Percentiles rank a stretch among this genome's conserved stretches.
phyloP scores from a whole-genome alignment of 2,113 vertebrate genomes.

The Platichthys stellatus region DNA sequence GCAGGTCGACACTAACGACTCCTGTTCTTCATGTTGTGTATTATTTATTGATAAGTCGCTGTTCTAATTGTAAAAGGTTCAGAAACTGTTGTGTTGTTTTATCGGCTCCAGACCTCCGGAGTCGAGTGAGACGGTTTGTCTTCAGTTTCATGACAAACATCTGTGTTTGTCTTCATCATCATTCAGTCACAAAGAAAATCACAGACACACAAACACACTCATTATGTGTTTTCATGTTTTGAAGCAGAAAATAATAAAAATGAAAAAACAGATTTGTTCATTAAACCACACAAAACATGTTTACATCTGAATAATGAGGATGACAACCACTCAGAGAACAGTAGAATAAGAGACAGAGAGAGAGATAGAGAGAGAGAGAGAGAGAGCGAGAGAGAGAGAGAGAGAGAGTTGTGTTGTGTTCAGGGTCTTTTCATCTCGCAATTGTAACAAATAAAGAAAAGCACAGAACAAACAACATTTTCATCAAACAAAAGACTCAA shows the following conservation, averaged over 20 bases:
- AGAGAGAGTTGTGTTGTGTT: constrained; percentile 4
- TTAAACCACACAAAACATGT: constrained; percentile 12
- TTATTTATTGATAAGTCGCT: too few relatives aligned
- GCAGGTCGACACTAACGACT: too few relatives aligned
- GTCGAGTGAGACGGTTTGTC: too few relatives aligned
- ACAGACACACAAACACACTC: constrained; percentile 1
- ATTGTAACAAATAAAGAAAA: not conserved
- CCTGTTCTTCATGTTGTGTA: too few relatives aligned
- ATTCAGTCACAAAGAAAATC: too few relatives aligned
- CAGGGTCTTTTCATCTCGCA: constrained; percentile 39
- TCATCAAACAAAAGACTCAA: constrained; percentile 41
- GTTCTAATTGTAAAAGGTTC: too few relatives aligned
- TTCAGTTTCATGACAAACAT: too few relatives aligned
- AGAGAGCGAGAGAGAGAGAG: too few relatives aligned
- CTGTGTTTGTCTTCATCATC: too few relatives aligned
- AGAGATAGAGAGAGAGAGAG: too few relatives aligned
- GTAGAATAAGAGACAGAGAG: not conserved
- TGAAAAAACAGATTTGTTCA: not conserved
- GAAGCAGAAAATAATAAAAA: not conserved
- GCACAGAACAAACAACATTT: constrained; percentile 14
- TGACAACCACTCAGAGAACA: not conserved
- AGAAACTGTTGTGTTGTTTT: too few relatives aligned
- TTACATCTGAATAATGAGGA: not conserved
- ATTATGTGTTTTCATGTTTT: constrained; percentile 1
- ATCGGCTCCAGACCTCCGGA: too few relatives aligned